Evolutionary conservation across 2,888 invertebrate genomes (phyloP).

Genomic region (Eucriotettix oculatus): DNA sequence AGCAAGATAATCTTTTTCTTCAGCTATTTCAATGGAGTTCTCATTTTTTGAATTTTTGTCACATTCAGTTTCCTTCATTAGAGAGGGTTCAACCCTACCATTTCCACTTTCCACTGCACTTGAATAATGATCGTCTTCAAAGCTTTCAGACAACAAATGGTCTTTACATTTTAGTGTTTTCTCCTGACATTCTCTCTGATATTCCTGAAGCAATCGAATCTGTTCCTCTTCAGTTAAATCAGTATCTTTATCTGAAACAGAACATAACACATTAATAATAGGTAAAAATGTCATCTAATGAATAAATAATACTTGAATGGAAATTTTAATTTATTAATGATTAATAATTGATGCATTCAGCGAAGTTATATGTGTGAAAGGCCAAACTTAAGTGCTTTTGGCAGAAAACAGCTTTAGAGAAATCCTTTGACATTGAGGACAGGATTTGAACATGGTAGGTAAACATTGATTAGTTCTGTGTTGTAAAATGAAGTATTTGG

Average conservation of each 20-base stretch:
- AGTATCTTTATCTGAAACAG: constrained; percentile 25
- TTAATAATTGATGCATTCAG: no score
- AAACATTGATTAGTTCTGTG: no score
- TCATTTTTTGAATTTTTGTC: background rate
- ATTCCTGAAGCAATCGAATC: constrained; percentile 45
- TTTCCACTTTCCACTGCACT: background rate
- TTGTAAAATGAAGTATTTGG: no score
- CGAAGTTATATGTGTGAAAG: no score
- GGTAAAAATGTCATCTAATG: no score
- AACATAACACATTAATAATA: no score
- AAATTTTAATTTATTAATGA: no score
- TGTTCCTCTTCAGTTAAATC: constrained; percentile 56
- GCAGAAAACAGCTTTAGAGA: no score
- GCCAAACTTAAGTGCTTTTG: no score
- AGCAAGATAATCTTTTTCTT: background rate
- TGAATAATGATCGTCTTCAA: constrained; percentile 5
- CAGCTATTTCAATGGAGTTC: background rate
- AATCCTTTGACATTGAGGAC: no score
- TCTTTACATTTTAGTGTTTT: constrained; percentile 2
- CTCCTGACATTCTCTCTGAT: constrained; percentile 43
- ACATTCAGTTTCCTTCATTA: constrained; percentile 14
- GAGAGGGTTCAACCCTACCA: background rate
- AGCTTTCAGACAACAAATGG: background rate
- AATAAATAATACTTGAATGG: no score
- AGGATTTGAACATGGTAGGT: no score